Evolutionary conservation across 64 coral and sea anemone genomes (phyloP), one percentile per base, ranked within the genome.

Genomic region (Anthopleura sola): DNA sequence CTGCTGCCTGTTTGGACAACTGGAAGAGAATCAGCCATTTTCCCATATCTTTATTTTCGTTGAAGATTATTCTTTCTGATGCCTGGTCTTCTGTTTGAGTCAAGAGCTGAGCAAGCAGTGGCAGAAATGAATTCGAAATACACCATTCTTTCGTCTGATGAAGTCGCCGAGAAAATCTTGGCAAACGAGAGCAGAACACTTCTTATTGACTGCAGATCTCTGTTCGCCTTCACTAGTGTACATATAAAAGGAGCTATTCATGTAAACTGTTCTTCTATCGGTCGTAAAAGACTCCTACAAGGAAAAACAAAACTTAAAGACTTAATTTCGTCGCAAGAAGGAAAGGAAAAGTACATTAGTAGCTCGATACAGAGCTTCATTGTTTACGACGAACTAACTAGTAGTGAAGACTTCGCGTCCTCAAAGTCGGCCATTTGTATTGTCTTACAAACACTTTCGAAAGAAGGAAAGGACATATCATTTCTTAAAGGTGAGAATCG

Each of bases 201-300:
- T 38, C 60, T 99, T 17, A 86, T 99, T 38, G 97, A 99, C 39
- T 99, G 97, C 80, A 86, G 93, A 50, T 92, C 93, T 26, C 84
- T 99, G 50, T 58, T 95, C 29, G 97, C 93, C 18, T 99, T 92
- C 88, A 99, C 87, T 75, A 85, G 56, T 64, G 82, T 87, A 32
- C 97, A 99, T 83, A 99, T 99, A 50, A 92, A 91, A 92, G 97
- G 97, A 81, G 97, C 97, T 87, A 89, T 99, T 53, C 97, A 99
- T 78, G 88, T 99, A 39, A 99, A 99, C 76, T 99, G 97, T 68
- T 92, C 97, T 84, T 93, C 92, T 71, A 90, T 99, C 26, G 93
- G 90, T 36, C 79, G 87, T 75, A 91, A 94, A 68, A 86, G 97
- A 83, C 85, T 99, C 50, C 82, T 90, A 21, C 97, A 99, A 60